Conservation (phyloP, 2,888 invertebrate species). For the Drosophila phalerata region DNA sequence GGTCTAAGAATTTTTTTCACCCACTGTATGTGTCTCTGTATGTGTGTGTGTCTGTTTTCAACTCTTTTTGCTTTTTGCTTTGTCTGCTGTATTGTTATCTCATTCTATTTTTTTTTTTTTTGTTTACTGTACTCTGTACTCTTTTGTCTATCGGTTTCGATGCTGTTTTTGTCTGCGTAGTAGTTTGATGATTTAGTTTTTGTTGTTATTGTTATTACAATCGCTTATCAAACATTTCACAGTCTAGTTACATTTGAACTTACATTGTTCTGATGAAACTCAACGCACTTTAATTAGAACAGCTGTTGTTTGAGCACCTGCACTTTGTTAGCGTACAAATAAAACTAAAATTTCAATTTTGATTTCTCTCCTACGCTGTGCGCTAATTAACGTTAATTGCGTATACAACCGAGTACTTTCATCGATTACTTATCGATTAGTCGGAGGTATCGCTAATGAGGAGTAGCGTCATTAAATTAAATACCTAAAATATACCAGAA, state of each 20-base stretch:
- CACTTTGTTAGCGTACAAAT: conserved; percentile 60
- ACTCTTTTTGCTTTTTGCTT: conserved; percentile 69
- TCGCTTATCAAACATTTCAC: conserved; percentile 61
- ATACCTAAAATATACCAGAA: too few species aligned
- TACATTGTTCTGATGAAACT: conserved; percentile 15
- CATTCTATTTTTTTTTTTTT: conserved; percentile 50
- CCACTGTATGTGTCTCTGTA: conserved; percentile 8
- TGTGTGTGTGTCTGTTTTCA: conserved; percentile 43
- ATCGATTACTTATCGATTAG: not conserved
- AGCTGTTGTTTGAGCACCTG: conserved; percentile 36
- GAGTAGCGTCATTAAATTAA: too few species aligned
- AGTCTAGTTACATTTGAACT: conserved; percentile 58
- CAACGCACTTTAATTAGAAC: conserved; percentile 17
- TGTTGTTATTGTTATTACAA: conserved; percentile 13
- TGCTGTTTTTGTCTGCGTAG: conserved; percentile 38
- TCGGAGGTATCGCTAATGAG: not conserved
- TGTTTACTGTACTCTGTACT: conserved; percentile 62
- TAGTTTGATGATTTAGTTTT: conserved; percentile 52
- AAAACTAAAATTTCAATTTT: conserved; percentile 68
- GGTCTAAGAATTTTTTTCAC: not conserved
- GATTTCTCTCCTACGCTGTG: conserved; percentile 61
- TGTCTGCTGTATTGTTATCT: conserved; percentile 63
- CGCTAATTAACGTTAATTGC: conserved; percentile 73
- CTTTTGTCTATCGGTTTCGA: conserved; percentile 68
- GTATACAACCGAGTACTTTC: not conserved